Evolutionary conservation across 2,797 vertebrate genomes (phyloP).

Genomic region (Coregonus suidteri): DNA sequence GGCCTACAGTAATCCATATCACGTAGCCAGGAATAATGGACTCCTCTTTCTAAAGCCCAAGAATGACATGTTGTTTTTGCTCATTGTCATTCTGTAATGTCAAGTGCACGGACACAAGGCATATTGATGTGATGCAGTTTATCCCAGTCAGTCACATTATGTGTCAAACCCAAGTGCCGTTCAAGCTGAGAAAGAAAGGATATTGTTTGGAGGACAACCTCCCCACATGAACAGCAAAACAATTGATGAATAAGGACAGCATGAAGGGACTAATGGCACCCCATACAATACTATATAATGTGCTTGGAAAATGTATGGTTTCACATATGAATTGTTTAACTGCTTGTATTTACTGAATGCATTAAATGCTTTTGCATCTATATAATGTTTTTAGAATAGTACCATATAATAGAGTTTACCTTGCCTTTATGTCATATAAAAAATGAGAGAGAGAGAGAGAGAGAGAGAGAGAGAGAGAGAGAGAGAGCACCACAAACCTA

Average conservation of each 20-base stretch:
- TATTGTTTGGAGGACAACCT: slow-evolving; percentile 51
- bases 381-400: slow-evolving; percentile 8
- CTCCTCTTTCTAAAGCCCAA: slow-evolving; percentile 46
- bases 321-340: slow-evolving; percentile 42
- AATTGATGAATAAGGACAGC: slow-evolving; percentile 54
- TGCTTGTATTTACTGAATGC: slow-evolving; percentile 20
- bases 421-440: neutral
- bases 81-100: slow-evolving; percentile 68
- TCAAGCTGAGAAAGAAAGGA: slow-evolving; percentile 50
- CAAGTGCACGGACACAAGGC: slow-evolving; percentile 45
- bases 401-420: neutral
- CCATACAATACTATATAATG: slow-evolving; percentile 55
- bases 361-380: slow-evolving; percentile 30
- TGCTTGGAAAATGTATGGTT: slow-evolving; percentile 45
- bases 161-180: slow-evolving; percentile 55
- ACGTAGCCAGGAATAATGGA: slow-evolving; percentile 54
- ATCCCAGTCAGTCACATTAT: slow-evolving; percentile 57
- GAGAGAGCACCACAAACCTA: neutral
- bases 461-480: too few species aligned
- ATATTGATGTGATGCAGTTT: slow-evolving; percentile 66
- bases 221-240: slow-evolving; percentile 52
- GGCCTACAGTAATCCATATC: slow-evolving; percentile 42
- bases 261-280: slow-evolving; percentile 33
- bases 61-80: slow-evolving; percentile 68
- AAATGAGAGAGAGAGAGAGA: neutral